Base-by-base conservation (phyloP, 2,888 invertebrate species). In the Boloria selene region DNA sequence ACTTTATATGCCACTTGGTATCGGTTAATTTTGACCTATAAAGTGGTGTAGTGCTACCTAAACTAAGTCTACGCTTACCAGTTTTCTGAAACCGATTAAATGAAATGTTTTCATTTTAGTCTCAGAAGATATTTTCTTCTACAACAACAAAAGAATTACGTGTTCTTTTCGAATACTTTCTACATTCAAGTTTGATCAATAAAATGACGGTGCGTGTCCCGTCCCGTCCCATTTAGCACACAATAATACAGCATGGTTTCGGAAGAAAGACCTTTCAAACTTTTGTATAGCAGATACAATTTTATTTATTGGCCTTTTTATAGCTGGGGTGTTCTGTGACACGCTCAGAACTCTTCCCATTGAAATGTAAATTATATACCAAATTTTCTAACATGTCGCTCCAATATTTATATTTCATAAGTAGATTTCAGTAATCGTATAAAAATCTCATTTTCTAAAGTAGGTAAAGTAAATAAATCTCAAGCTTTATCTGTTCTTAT, bases 111-210 rank as follows among this genome's bases (percentile, higher is more conserved):
- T 38, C 42, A 18, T 6, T 42, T n/a, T 6, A 55, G 7, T 38
- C 7, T 38, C 31, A 7, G 22, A 22, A 22, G 31, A 38, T 38
- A 55, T 18, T 55, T 55, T 55, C 16, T 18, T 18, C 18, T 10
- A 44, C 14, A 55, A 44, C 22, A 14, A 42, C 7, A 14, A 18
- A 44, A 14, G 22, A 56, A 51, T 52, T 54, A 68, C 58, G 62
- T 63, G 69, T 52, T 44, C n/a, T 31, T 38, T 63, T 64, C 14
- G 56, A 54, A 38, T 47, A 51, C n/a, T 63, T 55, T 63, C 56
- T 60, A 51, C 54, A 47, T 54, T 66, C 58, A 65, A 64, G 72
- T 72, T 72, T 70, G 72, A 72, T 72, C 72, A 69, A 72, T 72
- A 72, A 63, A 10, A 54, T 51, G 58, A 65, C 65, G 58, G 54